phyloP scores from a whole-genome alignment of 2,888 invertebrate genomes.

The Gymnoscelis rufifasciata region DNA sequence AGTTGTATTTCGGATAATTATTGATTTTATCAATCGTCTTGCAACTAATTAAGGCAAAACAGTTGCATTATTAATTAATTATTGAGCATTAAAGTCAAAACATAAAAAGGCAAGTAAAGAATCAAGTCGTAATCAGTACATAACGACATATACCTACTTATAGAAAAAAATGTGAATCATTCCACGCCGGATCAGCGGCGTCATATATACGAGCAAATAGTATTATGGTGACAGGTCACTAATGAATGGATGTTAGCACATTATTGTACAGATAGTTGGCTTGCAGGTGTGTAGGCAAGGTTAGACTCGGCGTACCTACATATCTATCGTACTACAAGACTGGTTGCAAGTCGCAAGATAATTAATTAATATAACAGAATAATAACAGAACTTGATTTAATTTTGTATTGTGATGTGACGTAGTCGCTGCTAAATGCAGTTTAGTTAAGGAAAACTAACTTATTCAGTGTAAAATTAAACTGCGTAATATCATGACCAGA shows the following conservation, averaged over 20 bases:
- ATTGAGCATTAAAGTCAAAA: conserved; percentile 33
- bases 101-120: no score
- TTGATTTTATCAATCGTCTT: conserved; percentile 16
- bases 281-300: conserved; percentile 62
- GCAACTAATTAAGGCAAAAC: conserved; percentile 17
- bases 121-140: conserved; percentile 30
- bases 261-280: conserved; percentile 34
- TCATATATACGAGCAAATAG: conserved; percentile 36
- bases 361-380: conserved; percentile 38
- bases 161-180: conserved; percentile 41
- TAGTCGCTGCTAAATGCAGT: conserved; percentile 12
- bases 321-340: conserved; percentile 41
- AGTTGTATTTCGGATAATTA: conserved; percentile 13
- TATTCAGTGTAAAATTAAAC: conserved; percentile 26
- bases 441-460: conserved; percentile 27
- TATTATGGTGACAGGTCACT: conserved; percentile 45
- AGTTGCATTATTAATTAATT: conserved; percentile 21
- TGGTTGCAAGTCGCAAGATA: conserved; percentile 44
- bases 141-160: conserved; percentile 16
- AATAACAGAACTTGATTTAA: conserved; percentile 34
- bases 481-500: not conserved
- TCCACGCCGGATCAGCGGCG: conserved; percentile 30
- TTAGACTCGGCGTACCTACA: conserved; percentile 38
- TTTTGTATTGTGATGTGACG: conserved; percentile 9
- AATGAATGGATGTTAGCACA: conserved; percentile 34